Evolutionary conservation across 2,113 vertebrate species (phyloP), one percentile per base, ranked within the genome.

Genomic region (Poeciliopsis occidentalis): DNA sequence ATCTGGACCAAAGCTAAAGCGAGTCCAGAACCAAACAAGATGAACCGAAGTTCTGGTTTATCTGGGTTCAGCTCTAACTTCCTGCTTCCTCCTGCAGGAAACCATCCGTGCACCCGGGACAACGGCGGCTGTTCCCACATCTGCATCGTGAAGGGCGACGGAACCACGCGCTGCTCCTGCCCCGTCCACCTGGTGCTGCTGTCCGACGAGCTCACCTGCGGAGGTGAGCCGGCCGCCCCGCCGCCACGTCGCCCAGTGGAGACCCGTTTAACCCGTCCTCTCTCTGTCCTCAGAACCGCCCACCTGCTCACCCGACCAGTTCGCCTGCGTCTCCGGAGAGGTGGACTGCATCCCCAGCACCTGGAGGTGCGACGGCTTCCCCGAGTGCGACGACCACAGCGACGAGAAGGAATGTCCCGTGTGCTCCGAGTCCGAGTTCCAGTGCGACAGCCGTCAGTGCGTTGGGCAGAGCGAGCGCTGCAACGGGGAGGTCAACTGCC

Each of bases 111-210:
- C 67, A 95, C 97, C 30, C 96, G 95, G 86, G 97, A 99, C 57
- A 99, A 99, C 0, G 98, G 97, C 22, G 98, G 97, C 89, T 99
- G 98, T 87, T 96, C 97, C 0, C 97, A 99, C 91, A 99, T 99
- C 78, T 99, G 97, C 90, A 96, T 99, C 1, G 96, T 98, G 60
- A 99, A 99, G 77, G 97, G 97, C 0, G 98, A 99, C 0, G 97
- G 98, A 8, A 98, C 97, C 12, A 99, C 97, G 0, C 96, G 97
- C 70, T 99, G 98, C 78, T 99, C 98, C 0, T 99, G 98, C 68
- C 98, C 98, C 0, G 85, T 98, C 70, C 98, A 99, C 85, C 93
- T 99, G 75, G 97, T 99, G 74, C 93, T 99, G 85, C 95, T 98
- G 86, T 96, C 97, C 54, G 95, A 99, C 71, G 98, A 99, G 76